Percentiles rank a stretch among this genome's conserved stretches.
phyloP scores from a whole-genome alignment of 2,888 invertebrate species.

The Lysandra bellargus region DNA sequence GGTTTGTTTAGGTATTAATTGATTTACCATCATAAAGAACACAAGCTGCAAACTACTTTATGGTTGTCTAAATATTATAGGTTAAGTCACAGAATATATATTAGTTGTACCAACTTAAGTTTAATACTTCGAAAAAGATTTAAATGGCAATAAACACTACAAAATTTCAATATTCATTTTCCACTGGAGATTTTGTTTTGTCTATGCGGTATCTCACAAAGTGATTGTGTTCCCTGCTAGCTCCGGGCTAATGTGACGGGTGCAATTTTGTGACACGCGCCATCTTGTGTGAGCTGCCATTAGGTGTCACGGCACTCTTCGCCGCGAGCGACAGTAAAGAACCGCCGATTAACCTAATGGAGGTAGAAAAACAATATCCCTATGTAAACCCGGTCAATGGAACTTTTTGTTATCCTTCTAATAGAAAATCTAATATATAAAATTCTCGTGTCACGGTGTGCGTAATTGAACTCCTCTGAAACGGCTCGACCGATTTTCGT shows the following conservation, averaged over 20 bases:
- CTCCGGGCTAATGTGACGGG: background rate
- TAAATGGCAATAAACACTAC: background rate
- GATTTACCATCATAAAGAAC: too few relatives aligned
- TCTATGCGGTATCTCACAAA: background rate
- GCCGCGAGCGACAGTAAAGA: background rate
- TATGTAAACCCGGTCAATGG: background rate
- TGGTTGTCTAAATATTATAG: too few relatives aligned
- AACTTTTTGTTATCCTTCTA: background rate
- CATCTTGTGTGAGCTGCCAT: background rate
- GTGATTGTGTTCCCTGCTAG: background rate
- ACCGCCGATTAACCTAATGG: constrained; percentile 4
- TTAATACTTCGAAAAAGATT: too few relatives aligned
- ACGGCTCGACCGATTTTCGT: too few relatives aligned
- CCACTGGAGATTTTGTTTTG: background rate
- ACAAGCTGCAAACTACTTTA: too few relatives aligned
- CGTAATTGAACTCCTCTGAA: too few relatives aligned
- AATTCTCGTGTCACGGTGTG: too few relatives aligned
- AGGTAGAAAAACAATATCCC: background rate
- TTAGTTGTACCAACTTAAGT: too few relatives aligned
- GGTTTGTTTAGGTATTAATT: background rate
- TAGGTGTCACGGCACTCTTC: background rate
- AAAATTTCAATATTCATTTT: background rate
- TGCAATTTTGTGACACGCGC: background rate
- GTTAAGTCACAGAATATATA: too few relatives aligned
- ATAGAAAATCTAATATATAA: background rate